Evolutionary conservation across 2,113 vertebrate genomes (phyloP).

Genomic region (Coracopsis vasa): DNA sequence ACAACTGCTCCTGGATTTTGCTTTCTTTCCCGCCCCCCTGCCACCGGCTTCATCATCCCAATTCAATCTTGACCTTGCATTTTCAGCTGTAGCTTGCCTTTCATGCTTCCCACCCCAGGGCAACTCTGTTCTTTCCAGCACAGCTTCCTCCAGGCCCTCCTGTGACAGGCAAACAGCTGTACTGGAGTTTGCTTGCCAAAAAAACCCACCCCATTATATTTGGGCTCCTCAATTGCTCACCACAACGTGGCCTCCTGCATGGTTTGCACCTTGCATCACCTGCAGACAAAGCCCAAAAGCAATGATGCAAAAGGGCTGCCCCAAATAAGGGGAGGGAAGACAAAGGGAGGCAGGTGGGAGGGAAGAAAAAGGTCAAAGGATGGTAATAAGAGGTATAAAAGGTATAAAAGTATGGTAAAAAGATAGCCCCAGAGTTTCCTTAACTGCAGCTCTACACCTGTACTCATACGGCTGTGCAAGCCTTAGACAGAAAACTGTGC

Average conservation of each 20-base stretch:
- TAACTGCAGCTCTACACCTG: no score
- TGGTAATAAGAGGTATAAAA: neutral
- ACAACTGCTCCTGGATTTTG: neutral
- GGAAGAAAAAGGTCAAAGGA: neutral
- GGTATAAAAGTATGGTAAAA: neutral
- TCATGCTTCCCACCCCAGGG: neutral
- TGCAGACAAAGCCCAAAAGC: neutral
- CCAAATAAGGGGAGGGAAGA: neutral
- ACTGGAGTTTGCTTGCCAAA: neutral
- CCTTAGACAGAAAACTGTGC: accelerated
- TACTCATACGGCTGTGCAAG: accelerated
- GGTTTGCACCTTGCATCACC: neutral
- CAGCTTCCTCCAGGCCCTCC: neutral
- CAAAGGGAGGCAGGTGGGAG: neutral
- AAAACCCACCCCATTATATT: accelerated
- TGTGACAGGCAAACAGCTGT: neutral
- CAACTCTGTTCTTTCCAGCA: neutral
- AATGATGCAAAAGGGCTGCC: accelerated
- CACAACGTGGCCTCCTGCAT: accelerated
- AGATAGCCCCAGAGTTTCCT: neutral
- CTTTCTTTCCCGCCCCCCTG: neutral
- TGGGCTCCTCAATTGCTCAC: neutral
- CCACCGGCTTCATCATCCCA: neutral
- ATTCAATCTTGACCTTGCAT: neutral
- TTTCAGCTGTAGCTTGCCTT: neutral